phyloP scores from a whole-genome alignment of 1,140 invertebrate genomes.

The Plectrocnemia conspersa region DNA sequence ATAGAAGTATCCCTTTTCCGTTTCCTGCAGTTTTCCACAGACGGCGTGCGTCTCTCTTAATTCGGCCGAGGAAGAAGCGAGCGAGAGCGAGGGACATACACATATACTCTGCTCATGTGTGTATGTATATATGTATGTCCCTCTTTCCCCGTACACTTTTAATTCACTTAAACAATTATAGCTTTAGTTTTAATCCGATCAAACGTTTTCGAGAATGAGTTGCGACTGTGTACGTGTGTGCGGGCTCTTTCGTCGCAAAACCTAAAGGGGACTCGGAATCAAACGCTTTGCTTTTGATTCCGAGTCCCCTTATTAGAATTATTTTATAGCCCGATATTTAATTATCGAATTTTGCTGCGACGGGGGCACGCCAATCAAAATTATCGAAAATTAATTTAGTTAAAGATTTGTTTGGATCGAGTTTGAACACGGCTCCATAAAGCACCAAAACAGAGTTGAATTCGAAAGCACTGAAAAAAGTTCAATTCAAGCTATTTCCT shows the following conservation, averaged over 20 bases:
- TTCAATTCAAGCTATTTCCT: too few species aligned
- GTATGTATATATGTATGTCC: background rate
- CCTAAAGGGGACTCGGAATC: too few species aligned
- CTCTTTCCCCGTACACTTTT: constrained; percentile 32
- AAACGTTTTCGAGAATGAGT: constrained; percentile 32
- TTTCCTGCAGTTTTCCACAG: constrained; percentile 24
- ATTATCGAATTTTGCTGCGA: too few species aligned
- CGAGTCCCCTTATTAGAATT: too few species aligned
- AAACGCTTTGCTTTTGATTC: too few species aligned
- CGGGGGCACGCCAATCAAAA: too few species aligned
- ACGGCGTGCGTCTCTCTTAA: constrained; percentile 9
- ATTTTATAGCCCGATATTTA: too few species aligned
- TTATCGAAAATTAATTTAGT: too few species aligned
- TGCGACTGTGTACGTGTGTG: constrained; percentile 17
- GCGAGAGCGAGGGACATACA: background rate
- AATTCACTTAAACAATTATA: constrained; percentile 37
- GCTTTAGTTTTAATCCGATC: constrained; percentile 37
- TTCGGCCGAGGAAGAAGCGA: constrained; percentile 16
- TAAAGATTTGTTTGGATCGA: too few species aligned
- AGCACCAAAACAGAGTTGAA: too few species aligned
- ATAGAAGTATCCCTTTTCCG: constrained; percentile 11
- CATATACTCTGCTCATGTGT: constrained; percentile 1
- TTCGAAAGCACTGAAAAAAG: too few species aligned
- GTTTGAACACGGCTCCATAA: too few species aligned
- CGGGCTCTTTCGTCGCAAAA: constrained; percentile 9